These are phyloP conservation scores for Heterohyrax brucei DNA, from an alignment of 2,797 vertebrate species.

Conservation along the genomic window DNA sequence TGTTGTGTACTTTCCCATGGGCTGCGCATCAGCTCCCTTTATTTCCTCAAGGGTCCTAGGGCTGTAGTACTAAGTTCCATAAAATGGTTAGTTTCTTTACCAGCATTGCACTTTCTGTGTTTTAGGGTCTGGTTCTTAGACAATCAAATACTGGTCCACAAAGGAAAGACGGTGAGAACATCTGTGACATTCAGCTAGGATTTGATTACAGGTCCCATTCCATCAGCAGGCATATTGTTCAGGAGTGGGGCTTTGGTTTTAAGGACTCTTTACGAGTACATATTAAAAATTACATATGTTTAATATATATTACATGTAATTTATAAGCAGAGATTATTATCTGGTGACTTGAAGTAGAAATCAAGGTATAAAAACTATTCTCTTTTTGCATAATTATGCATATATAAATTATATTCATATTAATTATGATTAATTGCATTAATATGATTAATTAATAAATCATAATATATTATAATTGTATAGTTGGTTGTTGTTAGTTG, in stretches of 20 bases:
- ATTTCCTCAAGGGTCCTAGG: not conserved
- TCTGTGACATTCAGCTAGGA: conserved; percentile 4
- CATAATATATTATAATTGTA: not conserved
- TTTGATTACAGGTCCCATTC: conserved; percentile 39
- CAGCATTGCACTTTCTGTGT: not conserved
- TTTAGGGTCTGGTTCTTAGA: conserved; percentile 26
- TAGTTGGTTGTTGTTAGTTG: not conserved
- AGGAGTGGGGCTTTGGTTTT: not conserved
- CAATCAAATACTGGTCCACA: not conserved
- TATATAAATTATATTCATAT: not conserved
- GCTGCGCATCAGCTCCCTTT: not conserved
- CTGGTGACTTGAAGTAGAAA: not conserved
- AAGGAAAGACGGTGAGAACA: not conserved
- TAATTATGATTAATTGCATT: not conserved
- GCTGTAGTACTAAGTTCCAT: not conserved
- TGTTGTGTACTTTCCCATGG: not conserved
- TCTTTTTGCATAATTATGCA: not conserved
- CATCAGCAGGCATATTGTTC: not conserved
- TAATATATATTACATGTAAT: not conserved
- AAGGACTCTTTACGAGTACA: not conserved
- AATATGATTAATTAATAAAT: not conserved
- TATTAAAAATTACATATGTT: not conserved
- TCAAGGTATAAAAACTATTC: not conserved
- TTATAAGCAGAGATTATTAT: too few relatives aligned
- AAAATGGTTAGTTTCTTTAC: not conserved